phyloP scores from a whole-genome alignment of 2,797 vertebrate genomes.

The Pangasius djambal region DNA sequence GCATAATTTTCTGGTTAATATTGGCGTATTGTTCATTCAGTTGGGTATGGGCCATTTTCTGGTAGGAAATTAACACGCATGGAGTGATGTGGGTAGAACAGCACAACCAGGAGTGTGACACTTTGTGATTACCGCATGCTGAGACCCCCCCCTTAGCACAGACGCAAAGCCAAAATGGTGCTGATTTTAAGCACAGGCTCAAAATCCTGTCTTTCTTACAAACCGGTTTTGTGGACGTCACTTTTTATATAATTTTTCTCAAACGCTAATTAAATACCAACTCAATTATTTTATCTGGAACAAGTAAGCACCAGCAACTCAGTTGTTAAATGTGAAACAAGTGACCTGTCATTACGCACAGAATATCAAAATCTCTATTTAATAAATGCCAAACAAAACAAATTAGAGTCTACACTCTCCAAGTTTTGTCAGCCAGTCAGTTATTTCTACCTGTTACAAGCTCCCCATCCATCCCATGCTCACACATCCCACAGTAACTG shows the following conservation, averaged over 20 bases:
- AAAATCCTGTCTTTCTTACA: neutral
- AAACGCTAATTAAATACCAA: neutral
- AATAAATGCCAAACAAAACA: neutral
- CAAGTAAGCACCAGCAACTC: neutral
- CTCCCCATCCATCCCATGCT: too few species aligned
- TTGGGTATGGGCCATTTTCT: constrained; percentile 5
- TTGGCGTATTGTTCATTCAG: neutral
- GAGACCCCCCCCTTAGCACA: neutral
- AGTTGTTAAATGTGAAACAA: neutral
- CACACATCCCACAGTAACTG: too few species aligned
- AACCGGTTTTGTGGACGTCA: neutral
- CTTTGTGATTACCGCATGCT: neutral
- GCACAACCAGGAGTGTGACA: neutral
- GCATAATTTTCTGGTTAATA: constrained; percentile 9
- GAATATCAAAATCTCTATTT: neutral
- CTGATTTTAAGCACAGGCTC: neutral
- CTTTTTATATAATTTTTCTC: neutral
- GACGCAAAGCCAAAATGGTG: neutral
- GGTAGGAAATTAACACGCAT: neutral
- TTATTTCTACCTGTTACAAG: neutral
- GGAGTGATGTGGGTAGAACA: neutral
- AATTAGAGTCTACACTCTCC: neutral
- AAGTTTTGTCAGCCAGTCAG: neutral
- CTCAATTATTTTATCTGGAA: neutral
- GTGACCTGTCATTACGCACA: neutral